Evolutionary conservation across 2,797 vertebrate genomes (phyloP).

Genomic region (Arnoldichthys spilopterus): DNA sequence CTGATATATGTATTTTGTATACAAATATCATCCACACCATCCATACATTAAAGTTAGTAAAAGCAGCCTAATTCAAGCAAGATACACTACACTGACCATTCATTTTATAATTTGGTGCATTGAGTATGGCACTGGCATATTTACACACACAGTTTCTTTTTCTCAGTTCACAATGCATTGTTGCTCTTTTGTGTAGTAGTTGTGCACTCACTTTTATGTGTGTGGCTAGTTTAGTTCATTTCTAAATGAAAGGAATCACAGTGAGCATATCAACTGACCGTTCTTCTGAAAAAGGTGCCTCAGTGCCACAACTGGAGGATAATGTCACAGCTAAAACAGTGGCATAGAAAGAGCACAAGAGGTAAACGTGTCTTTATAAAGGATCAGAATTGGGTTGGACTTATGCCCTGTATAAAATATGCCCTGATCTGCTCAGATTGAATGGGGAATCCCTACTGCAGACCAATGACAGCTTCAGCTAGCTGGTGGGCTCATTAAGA

Average conservation of each 20-base stretch:
- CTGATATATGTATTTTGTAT: not conserved
- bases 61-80: not conserved
- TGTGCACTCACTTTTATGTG: not conserved
- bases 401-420: no score
- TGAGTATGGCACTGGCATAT: no score
- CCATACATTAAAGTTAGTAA: not conserved
- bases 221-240: not conserved
- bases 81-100: not conserved
- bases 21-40: not conserved
- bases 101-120: not conserved
- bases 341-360: not conserved
- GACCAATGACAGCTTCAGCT: constrained; percentile 9
- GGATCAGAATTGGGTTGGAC: not conserved
- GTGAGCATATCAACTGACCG: not conserved
- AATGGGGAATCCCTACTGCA: not conserved
- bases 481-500: constrained; percentile 78
- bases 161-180: not conserved
- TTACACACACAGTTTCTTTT: no score
- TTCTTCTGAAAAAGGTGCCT: not conserved
- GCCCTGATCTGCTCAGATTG: no score
- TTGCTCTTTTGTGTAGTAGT: not conserved
- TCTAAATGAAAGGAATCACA: not conserved
- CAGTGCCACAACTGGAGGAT: not conserved
- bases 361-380: no score
- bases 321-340: not conserved